Evolutionary conservation across 2,888 invertebrate species (phyloP).

Genomic region (Dorcus parallelipipedus): DNA sequence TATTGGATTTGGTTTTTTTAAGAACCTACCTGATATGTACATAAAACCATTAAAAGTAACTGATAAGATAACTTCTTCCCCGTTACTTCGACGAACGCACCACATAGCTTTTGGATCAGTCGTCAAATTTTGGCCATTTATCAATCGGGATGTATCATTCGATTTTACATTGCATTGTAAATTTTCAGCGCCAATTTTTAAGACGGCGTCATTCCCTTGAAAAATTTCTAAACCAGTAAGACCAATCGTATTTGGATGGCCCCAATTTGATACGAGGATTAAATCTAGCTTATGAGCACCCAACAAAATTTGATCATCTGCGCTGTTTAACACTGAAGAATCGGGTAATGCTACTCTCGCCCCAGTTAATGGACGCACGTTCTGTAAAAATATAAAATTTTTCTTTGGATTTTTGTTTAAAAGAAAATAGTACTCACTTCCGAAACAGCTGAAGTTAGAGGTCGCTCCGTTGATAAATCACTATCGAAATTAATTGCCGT

Average conservation of each 20-base stretch:
- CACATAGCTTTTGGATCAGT: constrained; percentile 66
- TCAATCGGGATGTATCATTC: constrained; percentile 44
- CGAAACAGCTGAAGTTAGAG: constrained; percentile 49
- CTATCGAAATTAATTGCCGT: constrained; percentile 35
- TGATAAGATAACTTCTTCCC: constrained; percentile 34
- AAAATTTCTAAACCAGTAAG: constrained; percentile 58
- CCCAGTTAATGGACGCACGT: too few relatives aligned
- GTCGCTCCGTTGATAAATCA: constrained; percentile 49
- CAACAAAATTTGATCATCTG: constrained; percentile 35
- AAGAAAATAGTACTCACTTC: constrained; percentile 3
- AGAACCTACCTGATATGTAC: constrained; percentile 37
- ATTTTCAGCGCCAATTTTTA: constrained; percentile 34
- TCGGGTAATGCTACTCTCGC: too few relatives aligned
- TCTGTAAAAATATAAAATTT: too few relatives aligned
- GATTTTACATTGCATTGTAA: constrained; percentile 31
- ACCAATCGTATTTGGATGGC: constrained; percentile 58
- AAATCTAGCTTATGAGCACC: constrained; percentile 50
- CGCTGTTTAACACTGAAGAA: too few relatives aligned
- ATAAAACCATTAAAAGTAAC: constrained; percentile 36
- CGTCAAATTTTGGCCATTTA: constrained; percentile 69
- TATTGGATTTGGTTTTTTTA: background rate
- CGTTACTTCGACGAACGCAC: constrained; percentile 48
- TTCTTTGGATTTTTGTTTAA: constrained; percentile 8
- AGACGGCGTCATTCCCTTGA: constrained; percentile 42
- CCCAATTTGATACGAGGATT: constrained; percentile 63